Conservation (phyloP, 2,797 vertebrate species). For the Avahi laniger region DNA sequence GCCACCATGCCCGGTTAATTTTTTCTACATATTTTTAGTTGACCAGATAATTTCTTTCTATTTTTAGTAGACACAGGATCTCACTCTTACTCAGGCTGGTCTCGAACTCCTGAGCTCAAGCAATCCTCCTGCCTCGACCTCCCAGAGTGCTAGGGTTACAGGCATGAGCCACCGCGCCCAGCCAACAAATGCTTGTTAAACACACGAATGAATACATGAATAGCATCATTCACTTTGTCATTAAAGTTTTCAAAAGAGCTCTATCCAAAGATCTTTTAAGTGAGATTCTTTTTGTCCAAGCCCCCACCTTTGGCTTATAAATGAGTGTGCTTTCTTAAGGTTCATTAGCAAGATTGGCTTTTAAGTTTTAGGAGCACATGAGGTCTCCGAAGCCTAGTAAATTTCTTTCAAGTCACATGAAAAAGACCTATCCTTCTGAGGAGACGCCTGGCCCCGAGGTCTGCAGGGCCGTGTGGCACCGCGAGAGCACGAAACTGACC, state of each 20-base stretch:
- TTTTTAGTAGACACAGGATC: too few relatives aligned
- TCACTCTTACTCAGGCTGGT: too few relatives aligned
- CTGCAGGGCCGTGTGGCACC: too few relatives aligned
- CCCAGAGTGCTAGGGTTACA: too few relatives aligned
- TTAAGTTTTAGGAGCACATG: conserved; percentile 15
- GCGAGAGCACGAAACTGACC: neutral
- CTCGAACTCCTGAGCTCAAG: too few relatives aligned
- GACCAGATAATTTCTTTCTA: too few relatives aligned
- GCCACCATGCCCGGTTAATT: too few relatives aligned
- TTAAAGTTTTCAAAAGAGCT: neutral
- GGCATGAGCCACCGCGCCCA: too few relatives aligned
- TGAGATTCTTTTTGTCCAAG: neutral
- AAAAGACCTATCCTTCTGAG: neutral
- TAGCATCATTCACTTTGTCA: rapidly evolving
- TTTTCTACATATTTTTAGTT: too few relatives aligned
- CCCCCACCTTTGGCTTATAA: neutral
- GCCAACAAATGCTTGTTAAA: too few relatives aligned
- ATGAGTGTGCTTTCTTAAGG: neutral
- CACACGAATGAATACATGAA: rapidly evolving
- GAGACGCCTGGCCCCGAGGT: too few relatives aligned
- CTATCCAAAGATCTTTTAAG: neutral
- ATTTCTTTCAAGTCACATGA: conserved; percentile 2
- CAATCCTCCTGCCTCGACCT: too few relatives aligned
- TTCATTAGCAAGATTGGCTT: neutral
- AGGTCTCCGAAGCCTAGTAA: neutral